Base-by-base conservation (phyloP, 37 sponge, comb jelly and placozoan species). In the Lycopodina hypogea region DNA sequence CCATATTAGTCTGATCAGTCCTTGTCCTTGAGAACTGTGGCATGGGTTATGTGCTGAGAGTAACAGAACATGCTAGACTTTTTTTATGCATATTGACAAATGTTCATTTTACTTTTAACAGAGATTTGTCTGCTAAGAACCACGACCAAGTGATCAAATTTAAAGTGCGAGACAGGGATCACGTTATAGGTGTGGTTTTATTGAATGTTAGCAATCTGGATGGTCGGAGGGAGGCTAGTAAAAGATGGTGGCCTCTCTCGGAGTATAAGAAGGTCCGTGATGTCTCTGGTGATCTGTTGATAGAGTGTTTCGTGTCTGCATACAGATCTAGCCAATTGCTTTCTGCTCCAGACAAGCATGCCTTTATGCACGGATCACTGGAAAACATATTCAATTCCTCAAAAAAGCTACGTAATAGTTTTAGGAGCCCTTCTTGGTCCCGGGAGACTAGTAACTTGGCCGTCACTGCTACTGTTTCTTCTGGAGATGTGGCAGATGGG, bases 161-260 rank as follows among this genome's bases (percentile, higher is more conserved):
- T 78, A 93, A 90, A 63, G 81, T 93, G 1, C 80, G 81, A 24
- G 94, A 93, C 59, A 81, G 83, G 50, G 90, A 89, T 4, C 79
- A 86, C 72, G 77, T 79, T 28, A 72, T 93, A 6, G 94, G 94
- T 19, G 61, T 70, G 2, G 78, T 87, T n/a, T 33, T 50, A 29
- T 26, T 93, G 23, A 71, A 63, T 21, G 28, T 90, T 0, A 11
- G 38, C 30, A 7, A 72, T 6, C 41, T 87, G 23, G 50, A 39
- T 7, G 37, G 39, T 11, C 71, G 64, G 23, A 18, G 45, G 3
- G 42, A 61, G 7, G 55, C 36, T 35, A 73, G 48, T 75, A 79
- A 53, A 40, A 65, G 56, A 40, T 92, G 92, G 92, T 40, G 42
- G 41, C 81, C 84, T 4, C 61, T 92, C 17, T 35, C 78, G 38